Evolutionary conservation across 1,140 invertebrate species (phyloP).

Genomic region (Musca domestica): DNA sequence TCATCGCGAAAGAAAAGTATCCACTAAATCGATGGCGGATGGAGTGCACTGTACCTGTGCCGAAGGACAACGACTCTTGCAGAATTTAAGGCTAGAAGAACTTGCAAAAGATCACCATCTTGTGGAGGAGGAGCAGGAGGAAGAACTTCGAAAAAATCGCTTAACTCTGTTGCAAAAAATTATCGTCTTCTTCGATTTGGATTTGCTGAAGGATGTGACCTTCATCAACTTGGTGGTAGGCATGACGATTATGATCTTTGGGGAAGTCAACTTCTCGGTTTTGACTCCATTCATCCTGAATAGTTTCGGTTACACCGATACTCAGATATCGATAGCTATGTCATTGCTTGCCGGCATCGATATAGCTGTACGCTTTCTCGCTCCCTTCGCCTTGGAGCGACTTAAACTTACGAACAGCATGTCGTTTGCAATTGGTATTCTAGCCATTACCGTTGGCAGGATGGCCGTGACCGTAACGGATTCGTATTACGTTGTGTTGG

Average conservation of each 20-base stretch:
- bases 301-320: constrained; percentile 59
- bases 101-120: constrained; percentile 11
- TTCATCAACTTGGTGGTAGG: constrained; percentile 68
- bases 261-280: constrained; percentile 68
- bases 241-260: constrained; percentile 65
- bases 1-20: constrained; percentile 54
- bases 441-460: constrained; percentile 62
- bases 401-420: constrained; percentile 63
- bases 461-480: constrained; percentile 38
- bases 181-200: constrained; percentile 64
- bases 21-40: constrained; percentile 36
- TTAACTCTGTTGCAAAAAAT: constrained; percentile 57
- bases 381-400: constrained; percentile 62
- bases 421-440: constrained; percentile 66
- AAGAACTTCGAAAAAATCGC: constrained; percentile 42
- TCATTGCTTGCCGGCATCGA: constrained; percentile 62
- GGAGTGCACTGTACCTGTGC: constrained; percentile 43
- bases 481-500: constrained; percentile 38
- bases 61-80: constrained; percentile 41
- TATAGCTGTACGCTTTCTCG: constrained; percentile 61
- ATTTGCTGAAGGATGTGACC: constrained; percentile 64
- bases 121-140: constrained; percentile 29
- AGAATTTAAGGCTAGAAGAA: constrained; percentile 34
- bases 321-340: constrained; percentile 61
- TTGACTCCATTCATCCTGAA: constrained; percentile 67